phyloP scores from a whole-genome alignment of 2,113 vertebrate species.

The Elephas maximus region DNA sequence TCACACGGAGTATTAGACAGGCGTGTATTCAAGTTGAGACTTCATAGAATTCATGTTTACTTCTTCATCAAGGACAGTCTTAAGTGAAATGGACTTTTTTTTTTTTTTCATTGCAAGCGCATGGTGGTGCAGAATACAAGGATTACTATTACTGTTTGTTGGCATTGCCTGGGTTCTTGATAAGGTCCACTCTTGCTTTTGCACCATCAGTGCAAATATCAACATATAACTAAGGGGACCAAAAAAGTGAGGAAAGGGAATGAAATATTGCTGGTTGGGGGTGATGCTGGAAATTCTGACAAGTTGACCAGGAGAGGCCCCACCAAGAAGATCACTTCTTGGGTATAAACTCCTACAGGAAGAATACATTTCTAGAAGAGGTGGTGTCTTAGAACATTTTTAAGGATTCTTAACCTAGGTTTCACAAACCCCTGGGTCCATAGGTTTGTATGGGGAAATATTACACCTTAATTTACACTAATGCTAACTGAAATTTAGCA shows the following conservation, averaged over 20 bases:
- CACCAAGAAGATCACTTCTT: not conserved
- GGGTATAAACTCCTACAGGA: not conserved
- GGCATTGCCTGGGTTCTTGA: too few relatives aligned
- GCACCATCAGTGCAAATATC: constrained; percentile 8
- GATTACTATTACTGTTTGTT: not conserved
- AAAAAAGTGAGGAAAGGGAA: not conserved
- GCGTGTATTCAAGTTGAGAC: not conserved
- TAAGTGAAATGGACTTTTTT: not conserved
- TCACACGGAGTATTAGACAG: not conserved
- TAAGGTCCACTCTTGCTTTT: not conserved
- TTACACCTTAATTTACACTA: not conserved
- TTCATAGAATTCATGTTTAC: not conserved
- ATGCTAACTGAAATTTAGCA: not conserved
- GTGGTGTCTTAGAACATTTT: not conserved
- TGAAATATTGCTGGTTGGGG: not conserved
- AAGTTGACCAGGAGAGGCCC: not conserved
- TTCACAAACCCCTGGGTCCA: not conserved
- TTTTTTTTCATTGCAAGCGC: not conserved
- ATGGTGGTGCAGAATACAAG: not conserved
- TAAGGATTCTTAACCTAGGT: not conserved
- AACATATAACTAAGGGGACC: not conserved
- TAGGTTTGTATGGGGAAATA: not conserved
- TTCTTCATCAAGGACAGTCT: not conserved
- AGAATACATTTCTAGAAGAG: not conserved
- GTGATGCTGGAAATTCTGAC: not conserved